Evolutionary conservation across 2,113 vertebrate genomes (phyloP), one percentile per base, ranked within the genome.

Genomic region (Mus musculus): DNA sequence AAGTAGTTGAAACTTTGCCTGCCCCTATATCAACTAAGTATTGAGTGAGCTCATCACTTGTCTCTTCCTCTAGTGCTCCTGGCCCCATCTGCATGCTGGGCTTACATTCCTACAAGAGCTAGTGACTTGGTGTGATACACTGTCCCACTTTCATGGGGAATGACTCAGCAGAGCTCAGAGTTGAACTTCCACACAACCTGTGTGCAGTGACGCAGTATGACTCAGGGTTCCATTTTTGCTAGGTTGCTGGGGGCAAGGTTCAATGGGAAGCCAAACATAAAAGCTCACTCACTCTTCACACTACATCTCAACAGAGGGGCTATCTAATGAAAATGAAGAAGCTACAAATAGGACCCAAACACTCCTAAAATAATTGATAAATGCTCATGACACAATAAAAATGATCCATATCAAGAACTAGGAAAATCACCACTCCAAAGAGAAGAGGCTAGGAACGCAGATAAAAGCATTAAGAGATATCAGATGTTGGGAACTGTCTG

Each of bases 351-450:
- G 54, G 28, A 84, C 26, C 13, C 46, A 63, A 71, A 89, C 46
- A 84, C 63, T 80, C 49, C 54, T 52, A 92, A 95, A 10, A 77
- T 54, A 89, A 94, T 63, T 91, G 39, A 93, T 5, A 80, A 88
- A 93, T 81, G 24, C 49, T 39, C 42, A 85, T 65, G 59, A 90
- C 49, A 90, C 30, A 90, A 73, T 7, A 63, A 72, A 97, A 93
- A 78, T 28, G 67, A 69, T 10, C 42, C n/a, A 73, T 73, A 84
- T 67, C 54, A 94, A 73, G 46, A 78, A 78, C 89, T 28, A 78
- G 69, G 54, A 78, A 94, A 78, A 73, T 22, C 12, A 89, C 49
- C 93, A 89, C 65, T 71, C 19, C 16, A 49, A 92, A 92, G 76
- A 85, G 39, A 84, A 95, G 94, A 93, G 5, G 39, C 17, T 90